Base-by-base conservation (phyloP, 2,113 vertebrate genomes). In the Brachyhypopomus occidentalis region DNA sequence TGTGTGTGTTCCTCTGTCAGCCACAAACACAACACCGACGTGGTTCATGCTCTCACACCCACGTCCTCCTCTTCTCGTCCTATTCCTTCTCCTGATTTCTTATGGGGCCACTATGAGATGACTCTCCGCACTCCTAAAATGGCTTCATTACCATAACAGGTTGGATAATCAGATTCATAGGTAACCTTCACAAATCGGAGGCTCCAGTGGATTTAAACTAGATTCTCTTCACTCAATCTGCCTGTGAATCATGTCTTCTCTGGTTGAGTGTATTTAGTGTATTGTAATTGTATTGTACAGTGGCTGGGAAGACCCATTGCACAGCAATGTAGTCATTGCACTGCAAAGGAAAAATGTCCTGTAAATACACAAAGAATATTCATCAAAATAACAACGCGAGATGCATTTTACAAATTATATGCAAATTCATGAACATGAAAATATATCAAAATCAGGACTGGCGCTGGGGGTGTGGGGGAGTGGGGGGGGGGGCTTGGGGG, bases 131-230 rank as follows among this genome's bases (percentile, higher is more conserved):
- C 66, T 70, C 41, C 60, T 14, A 45, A 71, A n/a, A 45, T 23
- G 17, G 27, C 58, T 60, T 58, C 38, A 36, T 72, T 62, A 72
- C 56, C 55, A 20, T 64, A 38, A 63, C 36, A 34, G 52, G 19
- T 9, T 73, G 30, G 71, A 36, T 55, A 73, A 78, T 69, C 4
- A 78, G 19, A 70, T 70, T 41, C 19, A 41, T n/a, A 41, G 27
- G 34, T 72, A 63, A 60, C 23, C 20, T 72, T 36, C 27, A 8
- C 38, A n/a, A 30, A 64, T 27, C 56, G 23, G 8, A 20, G 58
- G 58, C 4, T 34, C 7, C 34, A 30, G 9, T 69, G 63, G 22
- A 79, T 71, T 71, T 55, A 71, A 59, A 71, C 19, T 16, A 7
- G 0, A n/a, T 72, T 70, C 11, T 11, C 34, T 70, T 59, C 64